Base-by-base conservation (phyloP, 1,140 invertebrate species). In the Drosophila repleta region DNA sequence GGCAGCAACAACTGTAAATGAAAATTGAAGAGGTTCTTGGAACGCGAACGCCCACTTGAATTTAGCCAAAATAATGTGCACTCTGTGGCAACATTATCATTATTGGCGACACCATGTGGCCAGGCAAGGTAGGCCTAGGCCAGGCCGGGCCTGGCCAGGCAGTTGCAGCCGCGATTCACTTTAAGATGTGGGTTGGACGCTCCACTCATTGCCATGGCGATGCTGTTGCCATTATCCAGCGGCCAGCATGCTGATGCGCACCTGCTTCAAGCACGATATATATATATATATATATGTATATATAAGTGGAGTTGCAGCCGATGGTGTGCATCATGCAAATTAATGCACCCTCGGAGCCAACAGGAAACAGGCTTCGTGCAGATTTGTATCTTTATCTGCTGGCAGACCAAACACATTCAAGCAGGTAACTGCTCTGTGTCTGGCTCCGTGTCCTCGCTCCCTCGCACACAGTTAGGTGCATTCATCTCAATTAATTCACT, bases 321-420 rank as follows among this genome's bases (percentile, higher is more conserved):
- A 67, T 75, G 65, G 78, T 88, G 78, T 85, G 82, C 85, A 82
- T 82, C 78, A 85, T 85, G 82, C 83, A 82, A 85, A 85, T 85
- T 88, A 85, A 88, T 88, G 83, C 82, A 88, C 82, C 83, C 82
- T 84, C 83, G 78, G 83, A 73, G 81, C 32, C 75, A 88, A 88
- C 82, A 88, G 82, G 83, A 87, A 88, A 87, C 82, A 71, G 81
- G 82, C 82, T 88, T 87, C 82, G 82, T 87, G 82, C 82, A 87
- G 82, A 87, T 87, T 87, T 87, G 82, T 87, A 87, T 87, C 82
- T 87, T 87, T 88, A 87, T 87, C 82, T 88, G 64, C 66, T 74
- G 56, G 48, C 73, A 73, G 77, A 80, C 46, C 77, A 53, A 70
- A 70, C 71, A 68, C 69, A 77, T 67, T 43, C 74, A 79, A 76